A percentile compares a stretch with the other conserved stretches of the same genome.
phyloP scores from a whole-genome alignment of 2,113 vertebrate genomes.

The Tachuris rubrigastra region DNA sequence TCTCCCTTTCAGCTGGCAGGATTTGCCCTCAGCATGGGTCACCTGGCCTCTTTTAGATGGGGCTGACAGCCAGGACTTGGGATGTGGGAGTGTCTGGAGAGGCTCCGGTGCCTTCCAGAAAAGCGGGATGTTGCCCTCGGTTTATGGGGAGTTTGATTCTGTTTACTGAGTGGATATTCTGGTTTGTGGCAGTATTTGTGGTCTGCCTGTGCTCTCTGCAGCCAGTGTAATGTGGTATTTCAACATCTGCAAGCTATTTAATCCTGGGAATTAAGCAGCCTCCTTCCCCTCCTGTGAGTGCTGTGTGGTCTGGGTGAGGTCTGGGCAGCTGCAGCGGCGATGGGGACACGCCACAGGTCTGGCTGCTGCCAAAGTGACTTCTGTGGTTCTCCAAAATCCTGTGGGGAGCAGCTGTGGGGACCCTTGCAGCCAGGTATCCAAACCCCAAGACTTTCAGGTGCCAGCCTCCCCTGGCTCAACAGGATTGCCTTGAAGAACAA shows the following conservation, averaged over 20 bases:
- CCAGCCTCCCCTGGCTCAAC: background rate
- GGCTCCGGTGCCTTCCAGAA: background rate
- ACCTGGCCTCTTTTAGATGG: background rate
- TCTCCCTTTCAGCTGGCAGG: background rate
- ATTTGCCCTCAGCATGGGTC: rapidly evolving
- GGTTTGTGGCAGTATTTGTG: background rate
- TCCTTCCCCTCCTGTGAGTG: background rate
- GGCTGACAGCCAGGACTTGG: background rate
- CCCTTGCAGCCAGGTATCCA: no score
- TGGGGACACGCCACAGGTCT: background rate
- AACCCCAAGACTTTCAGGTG: background rate
- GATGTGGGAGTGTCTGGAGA: background rate
- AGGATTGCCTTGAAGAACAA: background rate
- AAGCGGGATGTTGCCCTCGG: background rate
- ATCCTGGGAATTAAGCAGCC: background rate
- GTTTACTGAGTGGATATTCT: slow-evolving; percentile 29
- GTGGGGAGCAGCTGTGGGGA: background rate
- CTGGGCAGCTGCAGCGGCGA: background rate
- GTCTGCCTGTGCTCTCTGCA: slow-evolving; percentile 18
- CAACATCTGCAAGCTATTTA: slow-evolving; percentile 69
- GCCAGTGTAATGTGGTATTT: background rate
- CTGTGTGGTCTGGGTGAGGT: background rate
- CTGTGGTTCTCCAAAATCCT: background rate
- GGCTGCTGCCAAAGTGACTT: background rate
- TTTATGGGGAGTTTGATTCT: background rate